Conservation (phyloP, 2,888 invertebrate species). For the Lasioglossum marginatum region DNA sequence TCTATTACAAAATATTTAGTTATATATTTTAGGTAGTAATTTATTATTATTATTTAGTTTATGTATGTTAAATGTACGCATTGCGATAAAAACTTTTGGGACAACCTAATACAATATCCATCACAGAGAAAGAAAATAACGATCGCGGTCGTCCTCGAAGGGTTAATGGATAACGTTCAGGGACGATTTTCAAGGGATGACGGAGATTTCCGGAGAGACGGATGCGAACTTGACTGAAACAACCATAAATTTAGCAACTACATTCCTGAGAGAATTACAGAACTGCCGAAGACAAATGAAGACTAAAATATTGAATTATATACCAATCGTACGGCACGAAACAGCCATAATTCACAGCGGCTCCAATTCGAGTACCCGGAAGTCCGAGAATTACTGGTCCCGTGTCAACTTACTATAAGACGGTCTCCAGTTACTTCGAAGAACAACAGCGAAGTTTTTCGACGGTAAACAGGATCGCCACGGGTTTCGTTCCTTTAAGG, state of each 20-base stretch:
- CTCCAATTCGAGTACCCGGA: slow-evolving; percentile 39
- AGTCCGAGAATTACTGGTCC: slow-evolving; percentile 36
- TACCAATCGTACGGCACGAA: background rate
- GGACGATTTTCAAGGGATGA: too few relatives aligned
- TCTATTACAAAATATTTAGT: too few relatives aligned
- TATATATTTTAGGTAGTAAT: too few relatives aligned
- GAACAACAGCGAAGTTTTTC: slow-evolving; percentile 53
- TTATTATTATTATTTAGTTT: too few relatives aligned
- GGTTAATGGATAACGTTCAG: background rate
- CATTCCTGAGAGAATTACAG: background rate
- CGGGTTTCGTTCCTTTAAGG: slow-evolving; percentile 58
- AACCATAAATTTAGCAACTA: background rate
- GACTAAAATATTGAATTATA: background rate
- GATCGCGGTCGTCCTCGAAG: too few relatives aligned
- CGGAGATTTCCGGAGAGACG: too few relatives aligned
- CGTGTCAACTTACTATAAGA: slow-evolving; percentile 45
- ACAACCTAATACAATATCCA: too few relatives aligned
- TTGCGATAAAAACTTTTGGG: too few relatives aligned
- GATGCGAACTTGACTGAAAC: background rate
- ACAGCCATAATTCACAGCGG: background rate
- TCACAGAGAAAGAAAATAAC: too few relatives aligned
- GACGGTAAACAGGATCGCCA: slow-evolving; percentile 54
- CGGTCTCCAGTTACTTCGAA: slow-evolving; percentile 55
- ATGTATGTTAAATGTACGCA: too few relatives aligned
- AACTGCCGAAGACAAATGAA: background rate